Evolutionary conservation across 2,888 invertebrate genomes (phyloP).

Genomic region (Frankliniella intonsa): DNA sequence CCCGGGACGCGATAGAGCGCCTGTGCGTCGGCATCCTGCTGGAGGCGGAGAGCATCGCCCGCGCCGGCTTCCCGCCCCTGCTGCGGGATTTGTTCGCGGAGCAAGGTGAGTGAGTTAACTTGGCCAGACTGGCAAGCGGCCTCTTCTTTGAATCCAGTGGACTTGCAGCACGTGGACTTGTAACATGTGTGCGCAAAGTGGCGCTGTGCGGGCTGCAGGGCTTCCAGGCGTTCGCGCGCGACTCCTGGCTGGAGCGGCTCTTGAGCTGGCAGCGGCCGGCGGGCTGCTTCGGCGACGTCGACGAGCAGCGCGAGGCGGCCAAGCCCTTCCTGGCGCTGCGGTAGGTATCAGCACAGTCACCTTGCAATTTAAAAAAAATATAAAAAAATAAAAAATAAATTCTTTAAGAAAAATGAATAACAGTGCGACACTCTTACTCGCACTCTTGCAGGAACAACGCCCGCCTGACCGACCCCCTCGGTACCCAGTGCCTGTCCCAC

Average conservation of each 20-base stretch:
- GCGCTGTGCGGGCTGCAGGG: neutral
- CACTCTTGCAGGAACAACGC: neutral
- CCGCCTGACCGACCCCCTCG: neutral
- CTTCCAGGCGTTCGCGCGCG: neutral
- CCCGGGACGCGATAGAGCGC: neutral
- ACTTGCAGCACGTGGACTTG: no score
- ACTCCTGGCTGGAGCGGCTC: neutral
- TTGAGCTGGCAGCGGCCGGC: slow-evolving; percentile 3
- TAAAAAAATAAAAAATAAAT: no score
- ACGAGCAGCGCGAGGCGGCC: neutral
- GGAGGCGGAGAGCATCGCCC: neutral
- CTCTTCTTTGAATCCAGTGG: no score
- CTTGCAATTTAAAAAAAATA: no score
- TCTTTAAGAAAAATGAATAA: no score
- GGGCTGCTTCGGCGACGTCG: neutral
- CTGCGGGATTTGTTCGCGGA: slow-evolving; percentile 11
- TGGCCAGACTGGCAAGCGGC: no score
- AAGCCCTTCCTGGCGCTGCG: neutral
- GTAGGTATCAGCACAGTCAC: no score
- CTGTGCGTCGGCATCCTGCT: neutral
- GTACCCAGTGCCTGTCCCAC: neutral
- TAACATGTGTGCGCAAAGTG: neutral
- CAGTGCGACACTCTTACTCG: neutral
- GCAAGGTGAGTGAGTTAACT: neutral
- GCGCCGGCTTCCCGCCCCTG: neutral